Evolutionary conservation across 2,797 vertebrate species (phyloP).

Genomic region (Hydrophis major): DNA sequence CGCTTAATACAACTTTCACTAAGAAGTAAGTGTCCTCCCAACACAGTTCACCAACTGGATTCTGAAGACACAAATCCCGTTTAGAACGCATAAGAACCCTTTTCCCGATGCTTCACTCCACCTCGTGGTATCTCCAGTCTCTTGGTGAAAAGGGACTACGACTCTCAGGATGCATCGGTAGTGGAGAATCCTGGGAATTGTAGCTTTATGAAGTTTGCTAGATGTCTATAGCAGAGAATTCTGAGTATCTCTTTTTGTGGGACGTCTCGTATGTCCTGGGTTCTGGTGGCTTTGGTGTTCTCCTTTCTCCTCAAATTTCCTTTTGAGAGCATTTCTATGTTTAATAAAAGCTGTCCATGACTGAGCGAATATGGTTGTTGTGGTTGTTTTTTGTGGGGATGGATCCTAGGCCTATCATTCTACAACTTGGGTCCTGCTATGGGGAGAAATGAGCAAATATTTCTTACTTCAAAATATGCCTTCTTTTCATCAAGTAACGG

Average conservation of each 20-base stretch:
- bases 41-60: neutral
- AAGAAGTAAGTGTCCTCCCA: neutral
- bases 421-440: neutral
- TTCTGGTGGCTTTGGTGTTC: neutral
- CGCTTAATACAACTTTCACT: accelerated
- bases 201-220: neutral
- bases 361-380: neutral
- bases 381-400: too few relatives aligned
- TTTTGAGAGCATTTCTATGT: neutral
- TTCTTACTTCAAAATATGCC: neutral
- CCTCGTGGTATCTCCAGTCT: neutral
- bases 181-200: neutral
- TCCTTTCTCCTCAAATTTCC: too few relatives aligned
- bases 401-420: neutral
- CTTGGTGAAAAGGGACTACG: neutral
- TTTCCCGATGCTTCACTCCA: neutral
- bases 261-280: too few relatives aligned
- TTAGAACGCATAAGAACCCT: neutral
- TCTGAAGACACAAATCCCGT: neutral
- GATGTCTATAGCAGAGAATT: neutral
- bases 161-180: neutral
- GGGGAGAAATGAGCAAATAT: neutral
- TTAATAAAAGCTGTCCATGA: neutral
- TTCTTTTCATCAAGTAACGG: neutral
- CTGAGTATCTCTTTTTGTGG: neutral